Evolutionary conservation across 1,140 invertebrate species (phyloP), one percentile per base, ranked within the genome.

Genomic region (Drosophila gunungcola): DNA sequence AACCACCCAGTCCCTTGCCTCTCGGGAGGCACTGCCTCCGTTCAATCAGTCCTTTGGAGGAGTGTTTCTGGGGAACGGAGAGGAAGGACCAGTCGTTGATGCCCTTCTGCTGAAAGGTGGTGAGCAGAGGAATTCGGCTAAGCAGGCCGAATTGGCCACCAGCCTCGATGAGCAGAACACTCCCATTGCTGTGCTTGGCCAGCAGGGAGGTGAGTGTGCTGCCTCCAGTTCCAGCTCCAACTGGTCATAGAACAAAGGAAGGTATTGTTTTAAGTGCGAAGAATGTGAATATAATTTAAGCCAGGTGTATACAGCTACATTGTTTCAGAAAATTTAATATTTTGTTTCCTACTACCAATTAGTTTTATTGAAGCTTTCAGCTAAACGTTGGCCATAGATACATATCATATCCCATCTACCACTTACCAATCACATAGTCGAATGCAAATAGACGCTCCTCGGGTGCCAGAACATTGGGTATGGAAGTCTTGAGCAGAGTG

Each of bases 201-300:
- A 96, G 92, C 11, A 95, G 92, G 4, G 95, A 94, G 1, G 97
- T 96, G 12, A 97, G 79, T 0, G 97, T 96, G 67, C 95, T 96
- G 4, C 97, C 97, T 1, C 96, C 94, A 3, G 96, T 96, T 2
- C 97, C 97, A 21, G 95, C 96, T 11, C 97, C 97, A 62, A 97
- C 96, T 95, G 64, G 10, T 68, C 42, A 25, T 10, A 6, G 21
- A 45, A 7, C 16, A 4, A n/a, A 21, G 16, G 16, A 21, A 21
- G 16, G 16, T 21, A 21, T 21, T 21, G 16, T 21, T 1, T 21
- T 21, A 21, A 21, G 16, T 21, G 16, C 16, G 0, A 1, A 21
- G 16, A 21, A 21, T 21, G 16, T 21, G 16, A 21, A 1, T 21
- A 21, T 0, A 21, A 21, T 21, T 21, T 21, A 21, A 21, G 16